Conservation (phyloP, 2,113 vertebrate species). For the Anarhynchus alexandrinus region DNA sequence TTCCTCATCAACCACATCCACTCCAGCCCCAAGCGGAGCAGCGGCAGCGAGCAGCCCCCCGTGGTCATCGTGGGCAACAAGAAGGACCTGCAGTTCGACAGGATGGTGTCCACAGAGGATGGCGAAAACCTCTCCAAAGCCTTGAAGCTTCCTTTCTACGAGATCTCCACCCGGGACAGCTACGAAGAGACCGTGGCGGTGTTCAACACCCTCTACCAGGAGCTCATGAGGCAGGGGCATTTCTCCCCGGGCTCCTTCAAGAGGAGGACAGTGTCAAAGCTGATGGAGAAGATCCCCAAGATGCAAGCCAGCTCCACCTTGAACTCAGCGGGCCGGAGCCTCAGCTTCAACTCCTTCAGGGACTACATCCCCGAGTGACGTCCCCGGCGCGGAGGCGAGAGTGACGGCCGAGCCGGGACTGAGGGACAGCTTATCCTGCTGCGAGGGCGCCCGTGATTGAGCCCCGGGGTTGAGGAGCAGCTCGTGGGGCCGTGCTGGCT, state of each 20-base stretch:
- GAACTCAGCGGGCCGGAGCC: constrained; percentile 51
- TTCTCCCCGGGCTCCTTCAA: constrained; percentile 72
- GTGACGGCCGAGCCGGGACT: fast-evolving
- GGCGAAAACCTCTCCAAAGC: constrained; percentile 73
- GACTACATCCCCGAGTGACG: constrained; percentile 72
- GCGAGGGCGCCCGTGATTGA: neutral
- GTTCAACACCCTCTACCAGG: constrained; percentile 71
- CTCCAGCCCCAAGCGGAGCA: constrained; percentile 47
- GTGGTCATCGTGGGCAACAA: constrained; percentile 78
- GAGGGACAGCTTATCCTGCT: neutral
- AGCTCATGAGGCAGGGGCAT: constrained; percentile 69
- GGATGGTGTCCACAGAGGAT: constrained; percentile 76
- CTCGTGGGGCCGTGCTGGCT: neutral
- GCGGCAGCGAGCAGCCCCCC: constrained; percentile 61
- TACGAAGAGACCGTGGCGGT: constrained; percentile 74
- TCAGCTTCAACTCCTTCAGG: constrained; percentile 76
- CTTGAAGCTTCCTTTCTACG: constrained; percentile 73
- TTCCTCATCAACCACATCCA: constrained; percentile 81
- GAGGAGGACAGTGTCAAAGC: constrained; percentile 72
- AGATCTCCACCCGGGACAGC: constrained; percentile 78
- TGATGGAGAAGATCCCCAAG: constrained; percentile 80
- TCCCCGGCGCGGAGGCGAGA: neutral
- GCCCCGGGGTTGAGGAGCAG: neutral
- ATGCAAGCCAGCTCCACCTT: constrained; percentile 72
- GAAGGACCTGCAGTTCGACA: constrained; percentile 80